Evolutionary conservation across 2,888 invertebrate species (phyloP), one percentile per base, ranked within the genome.

Genomic region (Melanotus villosus): DNA sequence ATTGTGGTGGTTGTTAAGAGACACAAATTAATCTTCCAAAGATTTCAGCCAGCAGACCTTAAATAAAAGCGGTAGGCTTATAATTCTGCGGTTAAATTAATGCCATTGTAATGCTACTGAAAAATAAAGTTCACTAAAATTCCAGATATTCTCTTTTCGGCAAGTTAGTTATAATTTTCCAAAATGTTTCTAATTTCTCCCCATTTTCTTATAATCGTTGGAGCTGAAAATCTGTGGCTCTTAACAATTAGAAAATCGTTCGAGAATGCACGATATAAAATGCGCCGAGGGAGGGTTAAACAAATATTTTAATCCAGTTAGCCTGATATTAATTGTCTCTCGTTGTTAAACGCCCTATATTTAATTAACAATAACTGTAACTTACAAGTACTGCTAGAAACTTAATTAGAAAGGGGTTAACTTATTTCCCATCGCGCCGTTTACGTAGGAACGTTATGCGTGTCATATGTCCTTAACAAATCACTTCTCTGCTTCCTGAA

Each of bases 291-390:
- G 41, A 12, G 14, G 14, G 12, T 62, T 32, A 70, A 69, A 67
- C 65, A 73, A 73, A 65, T 65, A 69, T 70, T 65, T 69, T 65
- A 69, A 73, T 68, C 66, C 64, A 67, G 65, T 75, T 73, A 71
- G 67, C 59, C 58, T 65, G 72, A 71, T 74, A 75, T 73, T 74
- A 75, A 74, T 74, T 73, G 71, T 65, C 60, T 65, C 38, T 64
- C 65, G 65, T 57, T 59, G 70, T 64, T 68, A 70, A 54, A 72
- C 68, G 56, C 62, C 68, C 60, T 73, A 75, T 76, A 76, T 74
- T 76, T 76, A 77, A 76, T 77, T 76, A 77, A 76, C 77, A 76
- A 76, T 75, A 74, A 74, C 76, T 75, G 67, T 75, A 73, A 73
- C 65, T 73, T 77, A 73, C 74, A 75, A 76, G 74, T 62, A 62